These are phyloP conservation scores for Isoperla grammatica DNA, from an alignment of 2,888 invertebrate genomes.

Conservation along the genomic window DNA sequence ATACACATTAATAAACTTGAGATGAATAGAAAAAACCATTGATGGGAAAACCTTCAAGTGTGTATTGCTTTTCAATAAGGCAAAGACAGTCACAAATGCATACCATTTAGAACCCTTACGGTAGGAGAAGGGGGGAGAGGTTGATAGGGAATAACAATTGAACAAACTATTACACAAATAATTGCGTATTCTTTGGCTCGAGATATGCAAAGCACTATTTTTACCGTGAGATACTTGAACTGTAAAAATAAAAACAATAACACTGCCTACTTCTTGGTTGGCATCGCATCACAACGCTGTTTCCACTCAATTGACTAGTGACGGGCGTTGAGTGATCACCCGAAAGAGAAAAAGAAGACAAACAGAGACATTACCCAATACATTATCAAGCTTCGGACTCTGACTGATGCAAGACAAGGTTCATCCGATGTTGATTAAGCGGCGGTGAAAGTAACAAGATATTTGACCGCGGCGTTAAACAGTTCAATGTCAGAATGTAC, in stretches of 20 bases:
- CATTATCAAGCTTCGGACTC: not conserved
- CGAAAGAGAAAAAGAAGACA: not conserved
- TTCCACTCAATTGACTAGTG: not conserved
- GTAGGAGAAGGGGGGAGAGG: not conserved
- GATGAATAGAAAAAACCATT: not conserved
- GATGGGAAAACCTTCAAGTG: conserved; percentile 3
- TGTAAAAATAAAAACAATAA: not conserved
- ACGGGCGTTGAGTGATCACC: not conserved
- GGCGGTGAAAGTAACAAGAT: not conserved
- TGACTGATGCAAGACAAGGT: too few species aligned
- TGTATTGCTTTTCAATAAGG: conserved; percentile 31
- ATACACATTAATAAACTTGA: not conserved
- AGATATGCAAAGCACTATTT: not conserved
- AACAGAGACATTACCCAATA: not conserved
- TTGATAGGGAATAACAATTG: not conserved
- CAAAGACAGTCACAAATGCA: conserved; percentile 20
- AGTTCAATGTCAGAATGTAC: not conserved
- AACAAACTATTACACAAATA: not conserved
- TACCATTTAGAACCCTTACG: not conserved
- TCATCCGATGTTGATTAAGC: too few species aligned
- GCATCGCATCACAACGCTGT: not conserved
- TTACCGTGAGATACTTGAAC: not conserved
- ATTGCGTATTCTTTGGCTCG: not conserved
- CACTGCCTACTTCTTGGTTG: too few species aligned
- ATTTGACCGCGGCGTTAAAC: not conserved